phyloP scores from a whole-genome alignment of 2,888 invertebrate species.

The Tenthredo distinguenda region DNA sequence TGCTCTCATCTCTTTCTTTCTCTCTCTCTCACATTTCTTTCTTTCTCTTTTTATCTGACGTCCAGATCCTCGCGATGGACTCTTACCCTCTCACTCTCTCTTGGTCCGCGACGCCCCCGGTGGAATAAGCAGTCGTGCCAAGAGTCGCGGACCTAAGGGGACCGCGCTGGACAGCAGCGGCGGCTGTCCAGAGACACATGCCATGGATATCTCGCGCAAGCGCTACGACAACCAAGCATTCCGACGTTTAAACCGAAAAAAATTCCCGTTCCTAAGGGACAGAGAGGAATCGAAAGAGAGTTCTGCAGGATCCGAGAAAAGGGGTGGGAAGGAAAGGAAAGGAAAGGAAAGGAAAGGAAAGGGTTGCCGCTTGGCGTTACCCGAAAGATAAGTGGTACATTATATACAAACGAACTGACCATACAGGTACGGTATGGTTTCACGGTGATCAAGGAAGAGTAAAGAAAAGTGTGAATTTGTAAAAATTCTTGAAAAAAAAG shows the following conservation, averaged over 20 bases:
- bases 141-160: slow-evolving; percentile 47
- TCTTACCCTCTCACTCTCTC: not conserved
- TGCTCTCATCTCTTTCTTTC: slow-evolving; percentile 2
- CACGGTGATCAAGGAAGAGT: not conserved
- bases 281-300: slow-evolving; percentile 30
- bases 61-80: slow-evolving; percentile 27
- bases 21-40: not conserved
- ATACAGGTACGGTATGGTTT: not conserved
- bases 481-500: not conserved
- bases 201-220: slow-evolving; percentile 51
- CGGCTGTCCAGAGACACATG: slow-evolving; percentile 53
- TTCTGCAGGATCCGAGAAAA: not conserved
- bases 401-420: not conserved
- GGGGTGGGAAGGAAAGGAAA: not conserved
- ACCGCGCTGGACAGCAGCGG: slow-evolving; percentile 48
- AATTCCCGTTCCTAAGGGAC: slow-evolving; percentile 38
- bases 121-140: slow-evolving; percentile 51
- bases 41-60: slow-evolving; percentile 19
- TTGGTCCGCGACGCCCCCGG: slow-evolving; percentile 48
- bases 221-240: slow-evolving; percentile 52
- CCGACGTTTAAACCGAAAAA: slow-evolving; percentile 51
- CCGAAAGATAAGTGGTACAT: slow-evolving; percentile 23
- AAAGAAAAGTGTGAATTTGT: not conserved
- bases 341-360: not conserved
- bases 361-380: slow-evolving; percentile 24